phyloP scores from a whole-genome alignment of 2,888 invertebrate species.

The Netelia fuscicornis region DNA sequence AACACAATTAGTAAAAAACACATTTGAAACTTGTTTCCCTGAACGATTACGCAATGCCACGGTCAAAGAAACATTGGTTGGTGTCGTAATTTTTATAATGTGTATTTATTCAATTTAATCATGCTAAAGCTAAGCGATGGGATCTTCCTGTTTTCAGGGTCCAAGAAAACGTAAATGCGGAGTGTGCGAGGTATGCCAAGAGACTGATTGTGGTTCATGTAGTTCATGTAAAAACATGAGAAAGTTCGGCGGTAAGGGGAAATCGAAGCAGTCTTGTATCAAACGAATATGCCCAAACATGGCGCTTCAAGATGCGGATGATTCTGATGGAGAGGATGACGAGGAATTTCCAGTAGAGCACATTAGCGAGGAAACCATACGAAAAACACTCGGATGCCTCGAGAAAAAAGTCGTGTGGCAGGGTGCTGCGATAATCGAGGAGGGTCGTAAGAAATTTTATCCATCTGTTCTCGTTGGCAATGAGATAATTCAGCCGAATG shows the following conservation, averaged over 20 bases:
- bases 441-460: constrained; percentile 85
- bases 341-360: neutral
- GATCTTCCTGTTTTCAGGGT: constrained; percentile 69
- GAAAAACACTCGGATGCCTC: constrained; percentile 81
- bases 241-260: constrained; percentile 91
- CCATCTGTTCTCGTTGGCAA: constrained; percentile 82
- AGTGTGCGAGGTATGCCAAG: constrained; percentile 91
- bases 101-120: neutral
- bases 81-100: neutral
- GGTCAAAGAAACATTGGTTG: constrained; percentile 85
- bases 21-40: constrained; percentile 92
- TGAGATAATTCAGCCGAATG: constrained; percentile 80
- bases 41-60: constrained; percentile 88
- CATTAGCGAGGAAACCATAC: constrained; percentile 50
- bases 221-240: constrained; percentile 91
- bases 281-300: constrained; percentile 91
- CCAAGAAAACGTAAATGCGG: constrained; percentile 90
- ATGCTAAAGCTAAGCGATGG: neutral
- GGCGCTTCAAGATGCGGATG: constrained; percentile 90
- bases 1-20: constrained; percentile 90
- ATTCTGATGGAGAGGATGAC: constrained; percentile 85
- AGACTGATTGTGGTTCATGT: constrained; percentile 92
- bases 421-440: constrained; percentile 85
- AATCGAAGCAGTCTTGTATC: constrained; percentile 88
- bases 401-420: constrained; percentile 79